Base-by-base conservation (phyloP, 2,888 invertebrate species). In the Ochropacha duplaris region DNA sequence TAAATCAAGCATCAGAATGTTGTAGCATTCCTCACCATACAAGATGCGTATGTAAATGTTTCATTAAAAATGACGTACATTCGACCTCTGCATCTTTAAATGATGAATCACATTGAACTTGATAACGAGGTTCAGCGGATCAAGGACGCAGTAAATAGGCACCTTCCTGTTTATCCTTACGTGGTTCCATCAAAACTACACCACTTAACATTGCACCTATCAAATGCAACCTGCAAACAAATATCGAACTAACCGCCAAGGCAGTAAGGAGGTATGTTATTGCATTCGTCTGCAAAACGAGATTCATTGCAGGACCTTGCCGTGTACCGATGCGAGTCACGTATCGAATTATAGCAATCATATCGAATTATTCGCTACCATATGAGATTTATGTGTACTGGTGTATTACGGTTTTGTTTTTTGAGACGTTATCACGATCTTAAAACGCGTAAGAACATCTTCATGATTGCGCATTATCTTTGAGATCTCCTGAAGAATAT, bases 101-200 rank as follows among this genome's bases (percentile, higher is more conserved):
- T 58, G 56, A 62, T 69, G 74, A 79, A 67, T 79, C 76, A 73
- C 66, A 68, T 72, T 76, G 79, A 82, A 83, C 82, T 80, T 79
- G 76, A 74, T 73, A 69, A 69, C 66, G 68, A 77, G 72, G 76
- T 73, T 76, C 74, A 76, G 61, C 60, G 65, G 78, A 82, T 82
- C 81, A 83, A 83, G 83, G 84, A 65, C 78, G 62, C 26, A 57
- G 59, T 67, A 80, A 89, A 88, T 86, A 78, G 81, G 82, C 81
- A 62, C 76, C 86, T 88, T 90, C 90, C 90, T 90, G 90, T 86
- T 87, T 85, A 76, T 87, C 87, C 85, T 85, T 82, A 81, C 77
- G 68, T 72, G 70, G 76, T 68, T 71, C 70, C 60, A 61, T 76
- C 72, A 67, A 80, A 78, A 80, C 77, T 76, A 72, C 67, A 72